Evolutionary conservation across 92 coral and sea anemone species (phyloP), one percentile per base, ranked within the genome.

Genomic region (Diadumene lineata): DNA sequence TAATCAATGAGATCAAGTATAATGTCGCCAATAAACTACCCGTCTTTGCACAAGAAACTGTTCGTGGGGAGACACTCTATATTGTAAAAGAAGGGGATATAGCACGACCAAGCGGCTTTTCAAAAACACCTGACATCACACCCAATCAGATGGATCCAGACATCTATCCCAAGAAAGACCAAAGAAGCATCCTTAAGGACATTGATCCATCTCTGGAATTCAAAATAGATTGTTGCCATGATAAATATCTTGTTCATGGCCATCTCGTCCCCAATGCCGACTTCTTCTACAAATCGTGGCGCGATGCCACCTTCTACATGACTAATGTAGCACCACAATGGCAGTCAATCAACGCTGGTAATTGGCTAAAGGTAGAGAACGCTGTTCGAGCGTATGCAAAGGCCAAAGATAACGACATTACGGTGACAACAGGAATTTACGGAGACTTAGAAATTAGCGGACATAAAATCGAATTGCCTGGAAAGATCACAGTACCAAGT

Each of bases 261-360:
- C 60, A 53, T 53, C n/a, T 53, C 9, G 60, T 53, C 25, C 60
- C 60, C 60, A 53, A 53, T 53, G 60, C 60, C 8, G 60, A 53
- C 18, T 53, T 53, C 25, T 53, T 53, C 60, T 53, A 53, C 60
- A 53, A 53, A 11, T 16, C 60, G 9, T 53, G 60, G 60, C 60
- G 60, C 3, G 22, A 23, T 8, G 60, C 60, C 8, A 53, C 60
- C 25, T 53, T 53, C 25, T 53, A 16, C 60, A 53, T 53, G 60
- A 53, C 60, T 16, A 53, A 53, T 16, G 60, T 53, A 16, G 60
- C 60, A 16, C 60, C 60, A 22, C 60, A 53, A 53, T 53, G 60
- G 60, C 60, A 53, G 18, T 8, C 60, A 3, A 53, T 53, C 60
- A 53, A 53, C 60, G 60, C 60, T 23, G 60, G 60, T 6, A 53